phyloP scores from a whole-genome alignment of 2,888 invertebrate species.

The Lepas anatifera region DNA sequence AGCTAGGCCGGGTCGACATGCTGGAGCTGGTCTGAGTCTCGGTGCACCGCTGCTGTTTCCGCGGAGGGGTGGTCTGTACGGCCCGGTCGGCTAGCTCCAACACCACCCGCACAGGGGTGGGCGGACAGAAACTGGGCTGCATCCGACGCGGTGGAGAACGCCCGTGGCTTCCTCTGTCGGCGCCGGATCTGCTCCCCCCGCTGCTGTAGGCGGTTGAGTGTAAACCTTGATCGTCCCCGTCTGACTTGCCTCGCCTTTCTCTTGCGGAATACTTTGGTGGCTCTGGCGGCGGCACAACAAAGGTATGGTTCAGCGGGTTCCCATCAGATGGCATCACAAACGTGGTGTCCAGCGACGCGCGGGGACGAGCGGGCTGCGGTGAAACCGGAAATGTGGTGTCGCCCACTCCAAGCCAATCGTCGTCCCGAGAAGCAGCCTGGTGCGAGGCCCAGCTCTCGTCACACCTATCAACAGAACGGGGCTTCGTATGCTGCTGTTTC shows the following conservation, averaged over 20 bases:
- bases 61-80: background rate
- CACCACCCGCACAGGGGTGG: background rate
- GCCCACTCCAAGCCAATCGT: background rate
- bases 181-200: background rate
- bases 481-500: too few relatives aligned
- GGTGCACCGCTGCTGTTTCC: too few relatives aligned
- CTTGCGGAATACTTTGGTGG: too few relatives aligned
- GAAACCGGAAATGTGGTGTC: background rate
- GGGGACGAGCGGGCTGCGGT: background rate
- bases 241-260: too few relatives aligned
- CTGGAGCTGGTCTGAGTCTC: too few relatives aligned
- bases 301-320: background rate
- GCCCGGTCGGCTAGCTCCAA: background rate
- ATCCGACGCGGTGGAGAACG: too few relatives aligned
- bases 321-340: background rate
- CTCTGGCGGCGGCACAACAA: background rate
- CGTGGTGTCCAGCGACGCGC: background rate
- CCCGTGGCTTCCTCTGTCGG: too few relatives aligned
- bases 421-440: background rate
- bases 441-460: background rate
- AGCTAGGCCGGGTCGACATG: too few relatives aligned
- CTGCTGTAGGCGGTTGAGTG: background rate
- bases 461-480: too few relatives aligned
- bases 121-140: background rate
- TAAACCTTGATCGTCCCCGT: too few relatives aligned